Conservation (phyloP, 2,113 vertebrate species). For the Nyctibius bracteatus region DNA sequence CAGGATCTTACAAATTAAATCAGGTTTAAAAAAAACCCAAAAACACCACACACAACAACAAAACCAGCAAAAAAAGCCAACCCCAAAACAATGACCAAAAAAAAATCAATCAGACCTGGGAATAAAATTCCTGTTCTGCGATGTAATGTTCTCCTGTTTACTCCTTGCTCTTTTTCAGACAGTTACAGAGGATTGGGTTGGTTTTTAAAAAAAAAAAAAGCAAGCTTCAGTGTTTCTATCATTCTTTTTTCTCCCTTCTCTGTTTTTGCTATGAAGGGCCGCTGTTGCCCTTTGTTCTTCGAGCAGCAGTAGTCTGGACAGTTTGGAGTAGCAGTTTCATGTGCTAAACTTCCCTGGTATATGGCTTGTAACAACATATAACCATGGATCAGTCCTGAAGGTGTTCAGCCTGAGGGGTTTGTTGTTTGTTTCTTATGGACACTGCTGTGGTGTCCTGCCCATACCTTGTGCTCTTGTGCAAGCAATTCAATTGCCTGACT, state of each 20-base stretch:
- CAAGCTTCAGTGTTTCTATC: background rate
- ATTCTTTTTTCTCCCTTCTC: background rate
- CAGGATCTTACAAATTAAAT: background rate
- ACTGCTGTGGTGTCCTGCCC: background rate
- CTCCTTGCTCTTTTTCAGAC: background rate
- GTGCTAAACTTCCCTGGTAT: background rate
- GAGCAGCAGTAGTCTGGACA: background rate
- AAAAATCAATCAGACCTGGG: background rate
- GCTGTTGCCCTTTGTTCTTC: background rate
- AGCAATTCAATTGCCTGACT: background rate
- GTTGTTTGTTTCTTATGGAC: background rate
- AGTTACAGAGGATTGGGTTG: background rate
- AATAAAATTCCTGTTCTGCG: conserved; percentile 1
- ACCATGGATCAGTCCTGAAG: background rate
- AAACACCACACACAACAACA: background rate
- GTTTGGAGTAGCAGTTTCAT: background rate
- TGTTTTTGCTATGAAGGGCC: conserved; percentile 14
- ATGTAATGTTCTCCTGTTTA: background rate
- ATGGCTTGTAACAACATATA: background rate
- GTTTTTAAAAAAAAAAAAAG: background rate
- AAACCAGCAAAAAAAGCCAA: background rate
- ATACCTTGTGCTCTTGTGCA: background rate
- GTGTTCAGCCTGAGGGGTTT: background rate
- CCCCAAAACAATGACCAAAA: background rate
- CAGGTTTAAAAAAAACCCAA: background rate